Percentiles rank a stretch among this genome's conserved stretches.
Conservation (phyloP, 2,113 vertebrate species). For the Cryptotis parvus region DNA sequence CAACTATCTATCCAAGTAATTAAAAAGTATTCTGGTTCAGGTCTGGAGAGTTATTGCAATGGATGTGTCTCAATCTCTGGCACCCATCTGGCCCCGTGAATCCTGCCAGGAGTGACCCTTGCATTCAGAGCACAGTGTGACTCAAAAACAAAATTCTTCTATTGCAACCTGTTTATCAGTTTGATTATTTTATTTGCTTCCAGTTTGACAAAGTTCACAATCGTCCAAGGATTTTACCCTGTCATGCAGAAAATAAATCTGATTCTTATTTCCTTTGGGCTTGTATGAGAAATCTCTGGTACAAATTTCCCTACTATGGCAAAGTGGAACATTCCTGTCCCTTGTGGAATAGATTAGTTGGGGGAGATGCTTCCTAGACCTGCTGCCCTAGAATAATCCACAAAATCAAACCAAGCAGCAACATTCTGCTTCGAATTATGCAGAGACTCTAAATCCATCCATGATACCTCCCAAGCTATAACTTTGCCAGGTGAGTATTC, state of each 20-base stretch:
- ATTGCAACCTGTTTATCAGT: background rate
- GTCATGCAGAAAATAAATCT: background rate
- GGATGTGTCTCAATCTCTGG: too few species aligned
- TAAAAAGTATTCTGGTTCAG: background rate
- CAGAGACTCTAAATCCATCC: background rate
- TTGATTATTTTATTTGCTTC: background rate
- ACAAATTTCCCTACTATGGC: background rate
- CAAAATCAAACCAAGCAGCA: background rate
- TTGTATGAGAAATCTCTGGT: background rate
- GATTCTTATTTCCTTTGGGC: background rate
- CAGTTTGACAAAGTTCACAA: background rate
- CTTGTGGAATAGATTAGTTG: background rate
- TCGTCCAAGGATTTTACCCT: background rate
- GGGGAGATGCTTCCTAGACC: background rate
- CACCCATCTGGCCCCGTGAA: too few species aligned
- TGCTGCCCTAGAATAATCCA: background rate
- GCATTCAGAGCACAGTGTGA: too few species aligned
- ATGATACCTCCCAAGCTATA: background rate
- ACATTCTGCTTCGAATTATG: background rate
- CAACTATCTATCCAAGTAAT: background rate
- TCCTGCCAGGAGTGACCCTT: too few species aligned
- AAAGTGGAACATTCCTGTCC: background rate
- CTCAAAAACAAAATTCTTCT: too few species aligned
- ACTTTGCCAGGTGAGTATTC: accelerated
- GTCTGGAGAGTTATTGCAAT: too few species aligned